Evolutionary conservation across 2,113 vertebrate genomes (phyloP).

Genomic region (Antigone vipio): DNA sequence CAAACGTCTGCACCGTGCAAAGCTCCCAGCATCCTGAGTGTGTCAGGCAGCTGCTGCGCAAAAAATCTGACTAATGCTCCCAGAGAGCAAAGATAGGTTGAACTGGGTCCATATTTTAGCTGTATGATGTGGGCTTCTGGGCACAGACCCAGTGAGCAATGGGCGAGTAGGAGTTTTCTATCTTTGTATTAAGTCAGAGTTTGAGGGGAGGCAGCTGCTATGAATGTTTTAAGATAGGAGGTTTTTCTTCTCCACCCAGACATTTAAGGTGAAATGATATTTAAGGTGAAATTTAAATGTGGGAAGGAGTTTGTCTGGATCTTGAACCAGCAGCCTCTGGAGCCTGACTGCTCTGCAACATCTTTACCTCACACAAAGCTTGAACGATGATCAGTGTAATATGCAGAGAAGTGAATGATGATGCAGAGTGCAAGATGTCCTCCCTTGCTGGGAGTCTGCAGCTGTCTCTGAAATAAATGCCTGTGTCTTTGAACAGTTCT

Average conservation of each 20-base stretch:
- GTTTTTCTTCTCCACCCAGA: background rate
- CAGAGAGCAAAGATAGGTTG: background rate
- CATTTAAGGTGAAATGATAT: constrained; percentile 24
- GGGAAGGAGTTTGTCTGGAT: background rate
- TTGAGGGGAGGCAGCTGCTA: constrained; percentile 56
- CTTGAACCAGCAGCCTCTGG: background rate
- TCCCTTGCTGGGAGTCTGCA: background rate
- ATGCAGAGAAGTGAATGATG: background rate
- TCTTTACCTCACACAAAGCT: background rate
- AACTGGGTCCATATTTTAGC: background rate
- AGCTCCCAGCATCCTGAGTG: background rate
- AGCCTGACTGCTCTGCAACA: background rate
- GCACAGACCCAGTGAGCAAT: background rate
- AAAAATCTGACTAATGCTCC: background rate
- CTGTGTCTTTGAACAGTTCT: background rate
- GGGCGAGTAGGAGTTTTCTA: constrained; percentile 37
- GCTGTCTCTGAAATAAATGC: background rate
- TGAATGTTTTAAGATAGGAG: background rate
- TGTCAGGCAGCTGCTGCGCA: constrained; percentile 18
- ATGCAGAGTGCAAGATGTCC: background rate
- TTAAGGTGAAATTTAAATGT: background rate
- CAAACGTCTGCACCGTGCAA: background rate
- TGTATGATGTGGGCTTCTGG: background rate
- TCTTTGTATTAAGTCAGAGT: constrained; percentile 2
- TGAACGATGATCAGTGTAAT: no score